Evolutionary conservation across 1,140 invertebrate genomes (phyloP).

Genomic region (Dryas iulia): DNA sequence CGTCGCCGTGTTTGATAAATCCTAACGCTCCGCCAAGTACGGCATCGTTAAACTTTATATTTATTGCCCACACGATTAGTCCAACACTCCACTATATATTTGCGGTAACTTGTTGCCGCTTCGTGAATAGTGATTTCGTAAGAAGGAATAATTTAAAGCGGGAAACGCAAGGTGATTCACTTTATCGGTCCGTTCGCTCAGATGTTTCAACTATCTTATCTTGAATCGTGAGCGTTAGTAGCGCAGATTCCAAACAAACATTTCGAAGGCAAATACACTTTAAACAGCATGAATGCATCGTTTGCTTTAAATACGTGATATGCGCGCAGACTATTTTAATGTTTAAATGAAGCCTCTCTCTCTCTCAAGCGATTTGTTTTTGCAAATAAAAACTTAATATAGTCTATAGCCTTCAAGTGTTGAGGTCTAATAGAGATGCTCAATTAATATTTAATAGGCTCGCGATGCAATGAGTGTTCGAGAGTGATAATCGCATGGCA

Average conservation of each 20-base stretch:
- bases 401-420: background rate
- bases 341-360: background rate
- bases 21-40: conserved; percentile 6
- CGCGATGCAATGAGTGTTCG: conserved; percentile 14
- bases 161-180: conserved; percentile 31
- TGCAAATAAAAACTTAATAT: too few relatives aligned
- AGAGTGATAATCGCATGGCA: conserved; percentile 24
- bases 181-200: conserved; percentile 10
- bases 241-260: background rate
- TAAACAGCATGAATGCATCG: background rate
- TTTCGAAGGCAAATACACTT: background rate
- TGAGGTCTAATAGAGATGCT: background rate
- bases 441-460: conserved; percentile 17
- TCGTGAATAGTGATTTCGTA: conserved; percentile 19
- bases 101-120: conserved; percentile 19
- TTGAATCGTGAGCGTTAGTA: background rate
- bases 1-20: conserved; percentile 11
- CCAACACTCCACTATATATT: conserved; percentile 17
- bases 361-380: background rate
- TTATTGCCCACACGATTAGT: conserved; percentile 26
- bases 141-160: conserved; percentile 24
- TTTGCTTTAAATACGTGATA: background rate
- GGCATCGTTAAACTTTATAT: conserved; percentile 37
- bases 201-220: conserved; percentile 20
- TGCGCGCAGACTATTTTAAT: background rate